These are phyloP conservation scores for Lithophane socia DNA, from an alignment of 2,888 invertebrate genomes.

Conservation along the genomic window DNA sequence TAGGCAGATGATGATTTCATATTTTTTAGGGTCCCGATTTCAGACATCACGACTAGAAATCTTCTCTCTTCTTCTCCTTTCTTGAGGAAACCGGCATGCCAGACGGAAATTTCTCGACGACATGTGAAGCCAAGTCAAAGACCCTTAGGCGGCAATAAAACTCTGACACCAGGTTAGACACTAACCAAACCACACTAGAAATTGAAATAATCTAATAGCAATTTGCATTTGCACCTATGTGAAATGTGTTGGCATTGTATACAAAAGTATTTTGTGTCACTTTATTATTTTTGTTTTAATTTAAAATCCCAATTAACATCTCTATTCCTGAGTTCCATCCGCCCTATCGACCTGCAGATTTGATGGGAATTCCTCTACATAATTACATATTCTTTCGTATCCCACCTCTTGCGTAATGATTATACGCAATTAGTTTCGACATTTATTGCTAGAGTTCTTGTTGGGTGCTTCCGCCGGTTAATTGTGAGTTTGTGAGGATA, in stretches of 20 bases:
- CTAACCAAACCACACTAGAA: too few relatives aligned
- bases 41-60: background rate
- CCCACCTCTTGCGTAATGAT: slow-evolving; percentile 14
- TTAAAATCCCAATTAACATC: slow-evolving; percentile 6
- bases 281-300: too few relatives aligned
- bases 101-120: too few relatives aligned
- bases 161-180: too few relatives aligned
- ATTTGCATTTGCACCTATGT: background rate
- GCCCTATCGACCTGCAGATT: slow-evolving; percentile 3
- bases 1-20: too few relatives aligned
- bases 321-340: background rate
- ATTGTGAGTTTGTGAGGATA: slow-evolving; percentile 61
- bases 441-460: slow-evolving; percentile 56
- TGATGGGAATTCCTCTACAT: slow-evolving; percentile 5
- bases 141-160: too few relatives aligned
- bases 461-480: slow-evolving; percentile 62
- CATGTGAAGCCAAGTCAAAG: too few relatives aligned
- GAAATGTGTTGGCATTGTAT: too few relatives aligned
- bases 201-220: background rate
- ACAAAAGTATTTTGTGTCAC: too few relatives aligned
- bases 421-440: slow-evolving; percentile 49
- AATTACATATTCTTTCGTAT: slow-evolving; percentile 1
- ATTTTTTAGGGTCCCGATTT: background rate
- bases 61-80: too few relatives aligned
- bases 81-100: too few relatives aligned